Conservation (phyloP, 1,140 invertebrate genomes). For the Drosophila hydei region DNA sequence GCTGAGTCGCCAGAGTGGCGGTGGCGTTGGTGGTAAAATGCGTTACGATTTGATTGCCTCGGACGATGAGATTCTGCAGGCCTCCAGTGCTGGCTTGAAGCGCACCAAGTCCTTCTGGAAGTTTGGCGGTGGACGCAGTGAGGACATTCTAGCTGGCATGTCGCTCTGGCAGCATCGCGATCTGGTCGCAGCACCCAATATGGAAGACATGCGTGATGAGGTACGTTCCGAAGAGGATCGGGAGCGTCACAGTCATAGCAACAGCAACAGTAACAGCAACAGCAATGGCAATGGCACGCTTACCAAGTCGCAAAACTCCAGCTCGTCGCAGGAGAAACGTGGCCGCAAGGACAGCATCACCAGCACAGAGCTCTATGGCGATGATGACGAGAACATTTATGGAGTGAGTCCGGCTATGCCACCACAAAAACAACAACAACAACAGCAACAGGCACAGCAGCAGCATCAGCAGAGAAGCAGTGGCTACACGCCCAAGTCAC, state of each 20-base stretch:
- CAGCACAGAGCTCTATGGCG: conserved; percentile 72
- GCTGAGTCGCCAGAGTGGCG: conserved; percentile 56
- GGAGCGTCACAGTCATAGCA: conserved; percentile 43
- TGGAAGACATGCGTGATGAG: conserved; percentile 83
- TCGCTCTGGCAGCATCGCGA: conserved; percentile 93
- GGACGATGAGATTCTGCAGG: conserved; percentile 79
- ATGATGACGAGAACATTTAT: conserved; percentile 81
- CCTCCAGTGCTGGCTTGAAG: conserved; percentile 86
- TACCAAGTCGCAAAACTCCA: conserved; percentile 76
- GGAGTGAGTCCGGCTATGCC: conserved; percentile 63
- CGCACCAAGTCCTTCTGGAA: conserved; percentile 94
- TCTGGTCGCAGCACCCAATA: conserved; percentile 86
- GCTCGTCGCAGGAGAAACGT: conserved; percentile 72
- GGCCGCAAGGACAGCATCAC: conserved; percentile 78
- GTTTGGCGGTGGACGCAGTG: conserved; percentile 86
- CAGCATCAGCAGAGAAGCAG: conserved; percentile 51
- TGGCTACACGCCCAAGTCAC: conserved; percentile 77
- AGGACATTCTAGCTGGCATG: conserved; percentile 92
- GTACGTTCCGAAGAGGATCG: conserved; percentile 84
- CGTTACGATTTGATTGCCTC: conserved; percentile 84
- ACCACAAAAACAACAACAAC: conserved; percentile 46
- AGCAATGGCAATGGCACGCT: conserved; percentile 48
- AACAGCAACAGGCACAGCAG: conserved; percentile 29
- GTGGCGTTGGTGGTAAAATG: conserved; percentile 63
- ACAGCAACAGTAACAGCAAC: conserved; percentile 54